These are phyloP conservation scores for Hippoglossus stenolepis DNA, from an alignment of 2,113 vertebrate genomes.

Conservation along the genomic window DNA sequence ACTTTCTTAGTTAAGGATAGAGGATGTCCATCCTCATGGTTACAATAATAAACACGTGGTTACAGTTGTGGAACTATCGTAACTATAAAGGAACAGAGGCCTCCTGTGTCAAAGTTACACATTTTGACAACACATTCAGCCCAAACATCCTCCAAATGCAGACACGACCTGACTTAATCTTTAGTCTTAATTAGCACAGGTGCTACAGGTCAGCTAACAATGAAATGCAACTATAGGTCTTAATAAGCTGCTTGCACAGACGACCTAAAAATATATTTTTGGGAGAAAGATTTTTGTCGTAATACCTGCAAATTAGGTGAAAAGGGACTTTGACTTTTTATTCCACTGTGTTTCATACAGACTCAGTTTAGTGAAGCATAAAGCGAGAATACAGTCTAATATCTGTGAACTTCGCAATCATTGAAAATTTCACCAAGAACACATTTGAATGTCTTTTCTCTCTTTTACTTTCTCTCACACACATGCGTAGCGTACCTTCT, in stretches of 20 bases:
- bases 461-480: neutral
- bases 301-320: too few relatives aligned
- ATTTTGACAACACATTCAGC: too few relatives aligned
- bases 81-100: neutral
- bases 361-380: constrained; percentile 19
- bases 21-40: neutral
- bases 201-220: neutral
- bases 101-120: too few relatives aligned
- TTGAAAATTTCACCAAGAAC: constrained; percentile 19
- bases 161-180: too few relatives aligned
- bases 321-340: neutral
- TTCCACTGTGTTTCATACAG: neutral
- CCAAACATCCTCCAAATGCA: too few relatives aligned
- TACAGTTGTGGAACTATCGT: neutral
- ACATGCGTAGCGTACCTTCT: constrained; percentile 38
- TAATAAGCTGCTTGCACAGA: too few relatives aligned
- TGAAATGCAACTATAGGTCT: neutral
- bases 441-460: neutral
- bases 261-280: too few relatives aligned
- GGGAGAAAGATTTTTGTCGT: too few relatives aligned
- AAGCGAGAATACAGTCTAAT: neutral
- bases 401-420: constrained; percentile 3
- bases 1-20: neutral
- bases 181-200: neutral
- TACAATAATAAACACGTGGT: neutral